Evolutionary conservation across 2,797 vertebrate genomes (phyloP).

Genomic region (Antrozous pallidus): DNA sequence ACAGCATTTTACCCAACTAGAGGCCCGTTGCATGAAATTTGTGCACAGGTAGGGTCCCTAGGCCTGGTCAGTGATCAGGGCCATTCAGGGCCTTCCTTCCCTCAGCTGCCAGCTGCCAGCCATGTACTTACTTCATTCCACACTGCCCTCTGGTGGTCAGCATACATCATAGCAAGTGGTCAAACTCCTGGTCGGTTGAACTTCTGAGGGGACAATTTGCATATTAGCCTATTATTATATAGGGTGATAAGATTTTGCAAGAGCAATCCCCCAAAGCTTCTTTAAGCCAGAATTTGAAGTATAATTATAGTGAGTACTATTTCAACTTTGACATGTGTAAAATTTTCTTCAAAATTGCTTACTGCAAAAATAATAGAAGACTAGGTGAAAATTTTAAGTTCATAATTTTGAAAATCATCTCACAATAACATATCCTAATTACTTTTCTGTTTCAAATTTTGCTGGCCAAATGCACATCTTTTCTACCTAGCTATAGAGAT

Average conservation of each 20-base stretch:
- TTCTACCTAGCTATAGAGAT: not conserved
- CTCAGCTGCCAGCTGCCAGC: too few relatives aligned
- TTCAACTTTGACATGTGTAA: not conserved
- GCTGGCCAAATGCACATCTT: not conserved
- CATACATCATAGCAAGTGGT: too few relatives aligned
- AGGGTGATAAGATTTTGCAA: not conserved
- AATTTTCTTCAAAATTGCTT: conserved; percentile 20
- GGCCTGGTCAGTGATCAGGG: too few relatives aligned
- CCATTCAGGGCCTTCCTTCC: too few relatives aligned
- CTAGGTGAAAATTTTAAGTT: conserved; percentile 4
- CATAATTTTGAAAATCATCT: conserved; percentile 22
- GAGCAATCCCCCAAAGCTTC: not conserved
- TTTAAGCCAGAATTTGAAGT: conserved; percentile 38
- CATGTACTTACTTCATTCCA: too few relatives aligned
- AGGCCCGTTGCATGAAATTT: too few relatives aligned
- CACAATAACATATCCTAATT: not conserved
- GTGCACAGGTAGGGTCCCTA: too few relatives aligned
- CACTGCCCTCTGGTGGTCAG: too few relatives aligned
- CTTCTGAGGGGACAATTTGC: too few relatives aligned
- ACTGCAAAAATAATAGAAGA: not conserved
- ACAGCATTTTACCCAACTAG: not conserved
- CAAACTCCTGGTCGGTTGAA: fast-evolving
- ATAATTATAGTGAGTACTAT: not conserved
- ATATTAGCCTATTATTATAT: too few relatives aligned
- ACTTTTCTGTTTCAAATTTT: not conserved